Evolutionary conservation across 1,140 invertebrate species (phyloP).

Genomic region (Drepana arcuata): DNA sequence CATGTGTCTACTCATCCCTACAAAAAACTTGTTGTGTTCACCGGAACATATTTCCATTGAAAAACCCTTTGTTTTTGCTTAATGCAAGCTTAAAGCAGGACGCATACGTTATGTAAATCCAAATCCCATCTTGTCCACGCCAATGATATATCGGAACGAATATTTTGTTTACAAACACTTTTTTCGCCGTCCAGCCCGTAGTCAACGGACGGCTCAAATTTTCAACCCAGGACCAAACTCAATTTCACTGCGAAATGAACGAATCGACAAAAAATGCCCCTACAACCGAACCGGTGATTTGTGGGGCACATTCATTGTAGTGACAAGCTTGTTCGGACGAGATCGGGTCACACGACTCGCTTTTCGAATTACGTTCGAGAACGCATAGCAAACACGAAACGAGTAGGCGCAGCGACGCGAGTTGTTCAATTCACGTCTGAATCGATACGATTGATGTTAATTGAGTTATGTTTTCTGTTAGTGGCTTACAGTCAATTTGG

Average conservation of each 20-base stretch:
- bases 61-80: no score
- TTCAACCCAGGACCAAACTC: conserved; percentile 43
- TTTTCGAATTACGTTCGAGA: conserved; percentile 24
- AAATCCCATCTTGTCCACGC: conserved; percentile 9
- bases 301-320: conserved; percentile 60
- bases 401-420: conserved; percentile 20
- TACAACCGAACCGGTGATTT: conserved; percentile 57
- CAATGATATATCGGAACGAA: conserved; percentile 1
- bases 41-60: no score
- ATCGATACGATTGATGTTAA: conserved; percentile 53
- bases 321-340: conserved; percentile 49
- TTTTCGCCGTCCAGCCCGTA: conserved; percentile 9
- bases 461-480: conserved; percentile 63
- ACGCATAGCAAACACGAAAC: conserved; percentile 28
- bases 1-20: no score
- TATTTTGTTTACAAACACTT: conserved; percentile 22
- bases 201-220: conserved; percentile 37
- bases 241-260: conserved; percentile 57
- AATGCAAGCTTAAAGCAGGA: neutral
- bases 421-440: conserved; percentile 46
- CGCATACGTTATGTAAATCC: conserved; percentile 9
- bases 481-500: no score
- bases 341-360: conserved; percentile 36
- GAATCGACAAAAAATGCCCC: conserved; percentile 53
- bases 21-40: no score